Evolutionary conservation across 2,888 invertebrate species (phyloP).

Genomic region (Cyclophora punctaria): DNA sequence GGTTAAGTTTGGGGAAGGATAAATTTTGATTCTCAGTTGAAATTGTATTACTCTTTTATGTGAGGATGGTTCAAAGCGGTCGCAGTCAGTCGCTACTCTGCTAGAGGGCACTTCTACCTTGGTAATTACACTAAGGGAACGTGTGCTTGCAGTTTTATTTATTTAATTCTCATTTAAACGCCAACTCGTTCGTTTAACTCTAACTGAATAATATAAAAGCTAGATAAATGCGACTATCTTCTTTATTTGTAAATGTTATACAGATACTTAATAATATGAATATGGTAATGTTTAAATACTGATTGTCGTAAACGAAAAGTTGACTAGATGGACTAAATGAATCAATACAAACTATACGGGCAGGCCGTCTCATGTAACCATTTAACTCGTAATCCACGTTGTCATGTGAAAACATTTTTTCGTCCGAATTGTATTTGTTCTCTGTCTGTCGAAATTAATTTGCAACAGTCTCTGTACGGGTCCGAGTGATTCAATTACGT

Average conservation of each 20-base stretch:
- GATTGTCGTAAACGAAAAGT: no score
- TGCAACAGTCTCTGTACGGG: slow-evolving; percentile 40
- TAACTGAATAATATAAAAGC: no score
- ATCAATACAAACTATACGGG: no score
- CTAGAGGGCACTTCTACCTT: slow-evolving; percentile 46
- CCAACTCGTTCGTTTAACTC: no score
- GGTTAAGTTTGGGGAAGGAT: slow-evolving; percentile 6
- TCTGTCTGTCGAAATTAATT: slow-evolving; percentile 62
- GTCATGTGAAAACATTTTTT: not conserved
- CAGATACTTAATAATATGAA: no score
- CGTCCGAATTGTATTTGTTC: slow-evolving; percentile 26
- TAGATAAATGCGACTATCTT: no score
- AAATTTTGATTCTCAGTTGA: slow-evolving; percentile 52
- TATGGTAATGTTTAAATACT: no score
- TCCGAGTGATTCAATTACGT: slow-evolving; percentile 66
- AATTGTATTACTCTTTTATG: slow-evolving; percentile 56
- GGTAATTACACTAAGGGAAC: slow-evolving; percentile 45
- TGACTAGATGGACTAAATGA: no score
- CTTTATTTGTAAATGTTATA: no score
- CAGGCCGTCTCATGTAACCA: no score
- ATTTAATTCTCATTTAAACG: no score
- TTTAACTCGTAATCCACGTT: not conserved
- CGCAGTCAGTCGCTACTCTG: slow-evolving; percentile 41
- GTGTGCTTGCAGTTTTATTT: not conserved
- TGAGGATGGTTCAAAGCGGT: slow-evolving; percentile 47